phyloP scores from a whole-genome alignment of 2,888 invertebrate genomes.

The Aelia acuminata region DNA sequence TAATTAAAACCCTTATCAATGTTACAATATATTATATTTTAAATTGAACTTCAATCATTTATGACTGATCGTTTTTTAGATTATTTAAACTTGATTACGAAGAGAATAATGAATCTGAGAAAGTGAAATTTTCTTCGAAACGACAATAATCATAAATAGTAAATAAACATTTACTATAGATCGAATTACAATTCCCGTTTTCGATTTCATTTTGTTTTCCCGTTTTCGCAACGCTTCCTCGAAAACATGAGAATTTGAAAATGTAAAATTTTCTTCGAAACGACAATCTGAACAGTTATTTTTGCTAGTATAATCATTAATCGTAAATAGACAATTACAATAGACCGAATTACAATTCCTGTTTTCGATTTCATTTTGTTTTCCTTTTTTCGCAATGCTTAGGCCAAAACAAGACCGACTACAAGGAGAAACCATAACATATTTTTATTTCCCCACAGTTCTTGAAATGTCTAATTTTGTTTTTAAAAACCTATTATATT shows the following conservation, averaged over 20 bases:
- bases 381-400: too few species aligned
- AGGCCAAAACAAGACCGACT: too few species aligned
- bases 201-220: background rate
- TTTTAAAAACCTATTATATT: too few species aligned
- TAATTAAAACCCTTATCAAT: too few species aligned
- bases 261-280: background rate
- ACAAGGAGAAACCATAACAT: background rate
- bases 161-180: background rate
- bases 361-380: too few species aligned
- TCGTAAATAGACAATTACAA: background rate
- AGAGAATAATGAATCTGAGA: too few species aligned
- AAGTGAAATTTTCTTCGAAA: background rate
- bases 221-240: too few species aligned
- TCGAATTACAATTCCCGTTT: background rate
- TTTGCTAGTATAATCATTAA: background rate
- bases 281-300: background rate
- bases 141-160: background rate
- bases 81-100: too few species aligned
- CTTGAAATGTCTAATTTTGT: background rate
- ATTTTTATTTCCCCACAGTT: background rate
- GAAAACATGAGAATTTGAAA: too few species aligned
- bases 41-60: too few species aligned
- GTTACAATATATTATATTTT: too few species aligned
- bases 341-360: background rate
- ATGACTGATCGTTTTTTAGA: too few species aligned